These are phyloP conservation scores for Ancistrus triradiatus DNA, from an alignment of 2,113 vertebrate genomes.

Conservation along the genomic window DNA sequence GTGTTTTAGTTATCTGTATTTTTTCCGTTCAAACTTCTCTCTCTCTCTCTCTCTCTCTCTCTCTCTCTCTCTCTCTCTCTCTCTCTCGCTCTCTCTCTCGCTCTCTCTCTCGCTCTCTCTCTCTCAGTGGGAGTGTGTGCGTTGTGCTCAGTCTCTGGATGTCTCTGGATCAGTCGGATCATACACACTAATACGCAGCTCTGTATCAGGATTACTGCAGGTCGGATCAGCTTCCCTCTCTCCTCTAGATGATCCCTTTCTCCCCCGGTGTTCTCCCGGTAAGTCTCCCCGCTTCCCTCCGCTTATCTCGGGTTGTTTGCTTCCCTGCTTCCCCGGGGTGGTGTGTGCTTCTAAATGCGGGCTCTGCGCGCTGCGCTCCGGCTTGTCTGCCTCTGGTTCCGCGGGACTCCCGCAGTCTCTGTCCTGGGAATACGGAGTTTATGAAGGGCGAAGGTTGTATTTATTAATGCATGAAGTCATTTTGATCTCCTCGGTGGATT, in stretches of 20 bases:
- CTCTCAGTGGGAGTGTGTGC: background rate
- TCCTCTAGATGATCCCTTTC: constrained; percentile 18
- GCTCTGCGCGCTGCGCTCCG: background rate
- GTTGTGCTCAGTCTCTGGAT: constrained; percentile 13
- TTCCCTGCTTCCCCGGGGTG: background rate
- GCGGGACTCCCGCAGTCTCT: no score
- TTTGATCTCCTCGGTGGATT: no score
- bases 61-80: background rate
- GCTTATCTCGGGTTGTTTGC: background rate
- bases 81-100: constrained; percentile 26
- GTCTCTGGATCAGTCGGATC: constrained; percentile 16
- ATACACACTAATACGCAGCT: background rate
- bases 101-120: constrained; percentile 9
- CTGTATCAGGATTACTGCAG: constrained; percentile 29
- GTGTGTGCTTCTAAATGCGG: background rate
- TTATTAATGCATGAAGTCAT: no score
- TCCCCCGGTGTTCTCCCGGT: background rate
- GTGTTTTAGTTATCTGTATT: no score
- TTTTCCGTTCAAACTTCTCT: no score
- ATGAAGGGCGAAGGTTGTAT: no score
- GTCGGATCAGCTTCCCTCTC: constrained; percentile 7
- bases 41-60: background rate
- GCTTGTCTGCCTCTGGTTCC: no score
- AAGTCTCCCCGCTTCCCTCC: background rate
- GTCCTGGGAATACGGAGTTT: no score